Evolutionary conservation across 2,797 vertebrate genomes (phyloP), one percentile per base, ranked within the genome.

Genomic region (Mus caroli): DNA sequence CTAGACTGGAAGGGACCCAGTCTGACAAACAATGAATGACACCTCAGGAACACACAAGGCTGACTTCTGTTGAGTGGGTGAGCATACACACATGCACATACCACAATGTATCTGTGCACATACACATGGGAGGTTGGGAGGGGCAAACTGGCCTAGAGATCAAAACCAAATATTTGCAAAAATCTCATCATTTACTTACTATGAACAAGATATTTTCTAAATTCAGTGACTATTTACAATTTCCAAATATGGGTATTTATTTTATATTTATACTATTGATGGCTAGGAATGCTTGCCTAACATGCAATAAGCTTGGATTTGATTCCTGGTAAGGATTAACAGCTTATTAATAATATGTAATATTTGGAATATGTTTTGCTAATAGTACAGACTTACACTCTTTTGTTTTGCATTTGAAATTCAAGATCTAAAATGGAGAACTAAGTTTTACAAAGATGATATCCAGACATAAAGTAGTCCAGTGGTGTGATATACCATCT

Each of bases 361-460:
- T 91, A 85, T 84, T 92, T 90, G 89, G n/a, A 94, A 34, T 80
- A 91, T 75, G 77, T n/a, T 73, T 93, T 92, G 22, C 24, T 88
- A 89, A 90, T 22, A 94, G 40, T 37, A 93, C 82, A 95, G 28
- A 58, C 13, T 50, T 80, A 88, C 52, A 90, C 1, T 46, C 75
- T 56, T 88, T 88, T 84, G 13, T 93, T 91, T 94, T 75, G 83
- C 34, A 84, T 73, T 78, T 97, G 64, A 97, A 80, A 73, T 91
- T 75, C 73, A 92, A 37, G 71, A 79, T 73, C 56, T 91, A 91
- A 84, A 93, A 88, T 69, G 67, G 20, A 91, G 34, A 94, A 78
- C 6, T n/a, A 3, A 60, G 37, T 95, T 78, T 83, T 54, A 78
- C 19, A 79, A 40, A 90, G 52, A 37, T 28, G 37, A 85, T 40